A percentile compares a stretch with the other conserved stretches of the same genome.
Evolutionary conservation across 2,888 invertebrate species (phyloP).

Genomic region (Epicampocera succincta): DNA sequence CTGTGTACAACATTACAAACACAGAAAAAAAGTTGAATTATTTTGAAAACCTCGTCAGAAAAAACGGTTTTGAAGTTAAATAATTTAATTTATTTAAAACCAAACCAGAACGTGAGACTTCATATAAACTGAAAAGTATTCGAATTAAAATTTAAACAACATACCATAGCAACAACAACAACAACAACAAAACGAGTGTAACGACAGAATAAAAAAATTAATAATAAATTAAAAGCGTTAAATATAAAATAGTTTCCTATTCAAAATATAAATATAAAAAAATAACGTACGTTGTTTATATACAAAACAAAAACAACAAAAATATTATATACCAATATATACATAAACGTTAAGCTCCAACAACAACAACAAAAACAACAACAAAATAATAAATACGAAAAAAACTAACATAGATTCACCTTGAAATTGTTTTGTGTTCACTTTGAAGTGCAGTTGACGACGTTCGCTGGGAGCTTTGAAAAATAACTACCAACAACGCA

Average conservation of each 20-base stretch:
- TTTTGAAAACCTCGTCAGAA: conserved; percentile 13
- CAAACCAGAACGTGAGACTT: conserved; percentile 66
- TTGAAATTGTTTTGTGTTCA: conserved; percentile 65
- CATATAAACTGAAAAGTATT: conserved; percentile 47
- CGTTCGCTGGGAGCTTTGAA: conserved; percentile 59
- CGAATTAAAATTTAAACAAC: conserved; percentile 34
- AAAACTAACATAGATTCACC: conserved; percentile 67
- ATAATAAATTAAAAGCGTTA: conserved; percentile 19
- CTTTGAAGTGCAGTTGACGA: conserved; percentile 61
- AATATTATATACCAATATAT: conserved; percentile 24
- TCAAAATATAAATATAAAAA: conserved; percentile 25
- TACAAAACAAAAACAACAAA: not conserved
- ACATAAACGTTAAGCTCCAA: conserved; percentile 33
- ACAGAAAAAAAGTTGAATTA: not conserved
- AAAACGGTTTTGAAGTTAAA: conserved; percentile 28
- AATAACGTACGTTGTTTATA: conserved; percentile 17
- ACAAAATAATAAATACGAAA: conserved; percentile 35
- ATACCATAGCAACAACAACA: not conserved
- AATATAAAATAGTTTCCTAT: conserved; percentile 64
- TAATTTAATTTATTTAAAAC: conserved; percentile 52
- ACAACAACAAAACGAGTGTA: conserved; percentile 41
- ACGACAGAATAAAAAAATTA: conserved; percentile 26
- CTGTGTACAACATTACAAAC: conserved; percentile 1
- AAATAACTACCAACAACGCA: conserved; percentile 37
- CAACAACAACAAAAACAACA: conserved; percentile 31